phyloP scores from a whole-genome alignment of 1,140 invertebrate species.

The Probaryconus sp. region DNA sequence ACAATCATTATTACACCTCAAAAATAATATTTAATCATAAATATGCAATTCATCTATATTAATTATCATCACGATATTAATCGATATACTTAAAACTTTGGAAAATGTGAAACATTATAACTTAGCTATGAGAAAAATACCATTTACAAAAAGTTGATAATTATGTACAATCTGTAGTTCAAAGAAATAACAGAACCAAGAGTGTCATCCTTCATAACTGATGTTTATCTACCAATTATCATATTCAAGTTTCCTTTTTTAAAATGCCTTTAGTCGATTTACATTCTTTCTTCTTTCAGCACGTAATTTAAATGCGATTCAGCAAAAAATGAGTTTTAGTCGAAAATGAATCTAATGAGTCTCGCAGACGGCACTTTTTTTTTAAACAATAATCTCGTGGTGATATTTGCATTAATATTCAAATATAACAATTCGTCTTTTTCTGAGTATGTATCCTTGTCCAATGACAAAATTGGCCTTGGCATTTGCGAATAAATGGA shows the following conservation, averaged over 20 bases:
- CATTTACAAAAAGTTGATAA: too few species aligned
- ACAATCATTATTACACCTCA: too few species aligned
- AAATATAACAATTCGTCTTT: slow-evolving; percentile 45
- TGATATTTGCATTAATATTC: slow-evolving; percentile 36
- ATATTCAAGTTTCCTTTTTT: slow-evolving; percentile 14
- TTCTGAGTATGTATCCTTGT: slow-evolving; percentile 33
- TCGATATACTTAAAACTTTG: too few species aligned
- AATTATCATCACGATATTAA: too few species aligned
- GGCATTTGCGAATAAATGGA: slow-evolving; percentile 77
- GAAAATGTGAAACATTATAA: too few species aligned
- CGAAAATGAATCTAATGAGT: not conserved
- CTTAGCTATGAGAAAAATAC: too few species aligned
- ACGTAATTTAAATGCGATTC: slow-evolving; percentile 14
- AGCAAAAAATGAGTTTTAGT: slow-evolving; percentile 6
- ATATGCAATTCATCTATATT: too few species aligned
- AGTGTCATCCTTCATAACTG: slow-evolving; percentile 14
- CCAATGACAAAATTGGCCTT: slow-evolving; percentile 64
- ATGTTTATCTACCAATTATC: slow-evolving; percentile 33
- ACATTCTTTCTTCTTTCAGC: slow-evolving; percentile 19
- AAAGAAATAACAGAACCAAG: too few species aligned
- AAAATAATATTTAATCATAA: too few species aligned
- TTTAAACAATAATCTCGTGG: not conserved
- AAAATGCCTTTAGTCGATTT: slow-evolving; percentile 19
- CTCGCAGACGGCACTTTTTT: not conserved
- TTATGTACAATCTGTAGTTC: too few species aligned